These are phyloP conservation scores for Promerops cafer DNA, from an alignment of 2,113 vertebrate species.

Conservation along the genomic window DNA sequence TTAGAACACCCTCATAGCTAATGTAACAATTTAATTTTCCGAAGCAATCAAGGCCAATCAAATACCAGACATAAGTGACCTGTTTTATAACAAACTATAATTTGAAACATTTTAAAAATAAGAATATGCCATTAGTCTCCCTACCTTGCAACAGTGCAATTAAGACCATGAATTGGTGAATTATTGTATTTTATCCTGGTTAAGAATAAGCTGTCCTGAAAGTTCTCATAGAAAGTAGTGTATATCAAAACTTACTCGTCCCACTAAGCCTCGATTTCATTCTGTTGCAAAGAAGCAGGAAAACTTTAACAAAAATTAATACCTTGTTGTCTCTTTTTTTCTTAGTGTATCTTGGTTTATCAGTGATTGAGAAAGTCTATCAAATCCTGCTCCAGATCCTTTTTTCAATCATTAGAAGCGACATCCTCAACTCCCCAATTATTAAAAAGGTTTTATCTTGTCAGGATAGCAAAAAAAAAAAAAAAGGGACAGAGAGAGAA, in stretches of 20 bases:
- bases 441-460: not conserved
- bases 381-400: not conserved
- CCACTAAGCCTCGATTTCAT: not conserved
- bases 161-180: not conserved
- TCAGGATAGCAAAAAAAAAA: not conserved
- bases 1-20: not conserved
- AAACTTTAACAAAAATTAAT: not conserved
- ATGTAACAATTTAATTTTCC: slow-evolving; percentile 6
- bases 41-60: slow-evolving; percentile 23
- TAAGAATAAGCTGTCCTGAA: slow-evolving; percentile 3
- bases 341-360: not conserved
- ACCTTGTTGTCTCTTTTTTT: not conserved
- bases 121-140: not conserved
- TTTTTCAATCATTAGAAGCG: not conserved
- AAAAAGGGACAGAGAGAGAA: not conserved
- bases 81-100: slow-evolving; percentile 3
- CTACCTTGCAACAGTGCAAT: not conserved
- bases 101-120: slow-evolving; percentile 27
- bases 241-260: not conserved
- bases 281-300: not conserved
- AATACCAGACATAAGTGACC: not conserved
- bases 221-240: not conserved
- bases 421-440: not conserved
- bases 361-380: not conserved
- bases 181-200: not conserved